Evolutionary conservation across 2,888 invertebrate species (phyloP), one percentile per base, ranked within the genome.

Genomic region (Xanthia icteritia): DNA sequence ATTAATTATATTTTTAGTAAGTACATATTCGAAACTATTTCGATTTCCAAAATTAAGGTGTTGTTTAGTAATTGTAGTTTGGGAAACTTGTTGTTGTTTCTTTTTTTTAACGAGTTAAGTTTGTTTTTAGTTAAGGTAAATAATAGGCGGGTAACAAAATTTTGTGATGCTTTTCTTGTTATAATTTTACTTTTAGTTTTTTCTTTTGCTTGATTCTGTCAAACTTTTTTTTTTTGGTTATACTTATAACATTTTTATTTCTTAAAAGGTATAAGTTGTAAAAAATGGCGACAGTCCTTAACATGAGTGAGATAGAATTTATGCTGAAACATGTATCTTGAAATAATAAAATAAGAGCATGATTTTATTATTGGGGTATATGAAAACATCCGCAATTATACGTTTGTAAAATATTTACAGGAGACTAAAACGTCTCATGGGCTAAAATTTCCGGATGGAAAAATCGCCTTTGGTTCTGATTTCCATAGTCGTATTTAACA

Each of bases 61-160:
- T 82, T 78, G 54, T 88, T 79, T 81, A 85, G 70, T 81, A 79
- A 66, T 67, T 48, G 63, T 82, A 77, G 77, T 89, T 83, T 81
- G 85, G 87, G 89, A 88, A 79, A 89, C 80, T 87, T 88, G 79
- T 91, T 95, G 93, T 93, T 92, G 89, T 92, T 92, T 91, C 92
- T 90, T 84, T 89, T 90, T 92, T 91, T 90, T 89, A 88, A 85
- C 67, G 90, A 93, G 93, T 94, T 95, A 95, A 92, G 94, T 95
- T 95, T 95, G 92, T 93, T 89, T 89, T 91, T 92, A 79, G 64
- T 66, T 88, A 79, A 80, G 68, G 78, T 92, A 89, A 87, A 86
- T 90, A 87, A 80, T 89, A 89, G 86, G 84, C 79, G 67, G 78
- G 73, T 83, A 77, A 86, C 79, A 80, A 87, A 75, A 79, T 73